These are phyloP conservation scores for Sebastes nivosus DNA, from an alignment of 2,797 vertebrate species.

Conservation along the genomic window DNA sequence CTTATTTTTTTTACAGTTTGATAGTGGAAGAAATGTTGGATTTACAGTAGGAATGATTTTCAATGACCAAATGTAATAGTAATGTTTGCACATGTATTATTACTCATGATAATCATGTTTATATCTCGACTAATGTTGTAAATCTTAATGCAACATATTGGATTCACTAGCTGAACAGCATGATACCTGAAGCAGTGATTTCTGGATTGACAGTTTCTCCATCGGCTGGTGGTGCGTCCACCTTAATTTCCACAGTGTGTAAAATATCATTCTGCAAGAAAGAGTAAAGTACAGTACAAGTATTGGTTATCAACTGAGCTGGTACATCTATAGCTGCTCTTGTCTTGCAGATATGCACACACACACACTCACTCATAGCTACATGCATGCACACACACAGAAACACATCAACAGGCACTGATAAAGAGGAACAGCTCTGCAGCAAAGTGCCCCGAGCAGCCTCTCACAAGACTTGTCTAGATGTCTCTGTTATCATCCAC, in stretches of 20 bases:
- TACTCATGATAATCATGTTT: neutral
- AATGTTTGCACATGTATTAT: neutral
- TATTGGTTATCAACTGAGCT: neutral
- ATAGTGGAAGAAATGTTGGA: neutral
- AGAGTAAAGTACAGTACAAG: neutral
- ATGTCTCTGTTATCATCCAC: conserved; percentile 60
- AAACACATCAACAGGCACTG: conserved; percentile 48
- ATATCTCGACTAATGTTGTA: neutral
- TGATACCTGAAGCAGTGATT: conserved; percentile 88
- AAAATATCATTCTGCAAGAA: conserved; percentile 75
- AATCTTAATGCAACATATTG: neutral
- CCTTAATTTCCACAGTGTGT: conserved; percentile 83
- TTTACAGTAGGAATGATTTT: neutral
- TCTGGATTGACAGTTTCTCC: conserved; percentile 85
- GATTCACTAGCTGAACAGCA: neutral
- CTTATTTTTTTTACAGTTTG: neutral
- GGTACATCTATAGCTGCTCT: neutral
- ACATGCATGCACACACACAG: neutral
- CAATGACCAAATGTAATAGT: neutral
- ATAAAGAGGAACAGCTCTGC: conserved; percentile 63
- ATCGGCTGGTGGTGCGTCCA: conserved; percentile 82
- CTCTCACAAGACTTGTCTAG: conserved; percentile 43
- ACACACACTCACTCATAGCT: neutral
- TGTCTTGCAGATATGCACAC: neutral
- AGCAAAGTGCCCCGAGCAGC: conserved; percentile 60